A percentile compares a stretch with the other conserved stretches of the same genome.
Evolutionary conservation across 2,888 invertebrate genomes (phyloP).

Genomic region (Spisula subtruncata): DNA sequence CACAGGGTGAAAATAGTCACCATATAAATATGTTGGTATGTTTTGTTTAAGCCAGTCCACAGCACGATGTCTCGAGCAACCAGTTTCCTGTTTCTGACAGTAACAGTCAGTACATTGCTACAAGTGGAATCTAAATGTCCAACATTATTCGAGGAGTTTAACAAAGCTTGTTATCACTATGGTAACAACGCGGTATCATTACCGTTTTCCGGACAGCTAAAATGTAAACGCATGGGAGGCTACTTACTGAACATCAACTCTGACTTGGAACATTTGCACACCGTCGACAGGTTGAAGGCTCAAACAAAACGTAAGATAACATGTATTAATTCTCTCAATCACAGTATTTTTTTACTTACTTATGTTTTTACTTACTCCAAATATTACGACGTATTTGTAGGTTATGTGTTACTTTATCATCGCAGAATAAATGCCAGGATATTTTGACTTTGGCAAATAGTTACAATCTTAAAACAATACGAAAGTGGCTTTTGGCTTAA

Average conservation of each 20-base stretch:
- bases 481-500: too few relatives aligned
- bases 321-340: neutral
- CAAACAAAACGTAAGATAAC: constrained; percentile 45
- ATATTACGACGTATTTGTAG: too few relatives aligned
- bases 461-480: too few relatives aligned
- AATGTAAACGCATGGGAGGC: constrained; percentile 52
- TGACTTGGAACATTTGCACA: constrained; percentile 36
- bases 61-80: constrained; percentile 25
- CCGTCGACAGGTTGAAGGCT: constrained; percentile 35
- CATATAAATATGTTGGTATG: neutral
- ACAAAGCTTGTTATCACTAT: constrained; percentile 54
- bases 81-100: neutral
- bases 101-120: neutral
- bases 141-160: constrained; percentile 39
- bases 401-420: too few relatives aligned
- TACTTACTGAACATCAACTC: constrained; percentile 58
- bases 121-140: constrained; percentile 52
- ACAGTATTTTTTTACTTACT: too few relatives aligned
- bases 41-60: neutral
- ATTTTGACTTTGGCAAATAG: too few relatives aligned
- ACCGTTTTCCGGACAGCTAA: constrained; percentile 36
- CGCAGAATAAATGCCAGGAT: too few relatives aligned
- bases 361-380: too few relatives aligned
- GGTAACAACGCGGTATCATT: constrained; percentile 35
- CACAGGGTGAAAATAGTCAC: neutral